Percentiles rank a stretch among this genome's conserved stretches.
Conservation (phyloP, 2,888 invertebrate species). For the Ommatoiulus sabulosus region DNA sequence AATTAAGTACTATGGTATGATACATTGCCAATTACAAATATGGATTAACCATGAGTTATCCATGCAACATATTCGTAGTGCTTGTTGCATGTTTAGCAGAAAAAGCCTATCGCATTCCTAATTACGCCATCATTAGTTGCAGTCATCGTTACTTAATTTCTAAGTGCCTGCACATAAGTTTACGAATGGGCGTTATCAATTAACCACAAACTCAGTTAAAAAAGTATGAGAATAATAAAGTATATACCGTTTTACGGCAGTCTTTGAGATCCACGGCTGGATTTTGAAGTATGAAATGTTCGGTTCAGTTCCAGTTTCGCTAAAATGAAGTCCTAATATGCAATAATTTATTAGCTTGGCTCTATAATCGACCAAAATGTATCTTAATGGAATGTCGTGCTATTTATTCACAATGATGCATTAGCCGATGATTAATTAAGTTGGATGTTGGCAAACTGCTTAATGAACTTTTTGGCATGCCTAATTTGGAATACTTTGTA, state of each 20-base stretch:
- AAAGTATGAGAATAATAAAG: neutral
- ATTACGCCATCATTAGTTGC: no score
- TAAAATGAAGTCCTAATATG: neutral
- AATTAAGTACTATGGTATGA: no score
- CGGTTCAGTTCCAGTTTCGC: neutral
- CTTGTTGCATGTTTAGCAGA: no score
- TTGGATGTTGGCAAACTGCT: neutral
- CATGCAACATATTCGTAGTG: no score
- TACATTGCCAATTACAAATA: no score
- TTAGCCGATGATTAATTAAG: conserved; percentile 1
- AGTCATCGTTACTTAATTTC: no score
- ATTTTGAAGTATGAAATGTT: neutral
- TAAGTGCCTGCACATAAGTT: neutral
- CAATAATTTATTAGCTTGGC: neutral
- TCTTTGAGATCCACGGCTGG: neutral
- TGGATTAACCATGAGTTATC: no score
- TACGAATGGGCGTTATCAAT: neutral
- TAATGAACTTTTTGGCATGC: neutral
- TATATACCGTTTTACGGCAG: neutral
- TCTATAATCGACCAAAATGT: conserved; percentile 23
- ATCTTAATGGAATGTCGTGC: neutral
- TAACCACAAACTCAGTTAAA: neutral
- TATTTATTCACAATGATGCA: neutral
- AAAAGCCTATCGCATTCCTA: no score
- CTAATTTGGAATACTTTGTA: neutral